Percentiles rank a stretch among this genome's conserved stretches.
Evolutionary conservation across 2,113 vertebrate species (phyloP).

Genomic region (Pleuronectes platessa): DNA sequence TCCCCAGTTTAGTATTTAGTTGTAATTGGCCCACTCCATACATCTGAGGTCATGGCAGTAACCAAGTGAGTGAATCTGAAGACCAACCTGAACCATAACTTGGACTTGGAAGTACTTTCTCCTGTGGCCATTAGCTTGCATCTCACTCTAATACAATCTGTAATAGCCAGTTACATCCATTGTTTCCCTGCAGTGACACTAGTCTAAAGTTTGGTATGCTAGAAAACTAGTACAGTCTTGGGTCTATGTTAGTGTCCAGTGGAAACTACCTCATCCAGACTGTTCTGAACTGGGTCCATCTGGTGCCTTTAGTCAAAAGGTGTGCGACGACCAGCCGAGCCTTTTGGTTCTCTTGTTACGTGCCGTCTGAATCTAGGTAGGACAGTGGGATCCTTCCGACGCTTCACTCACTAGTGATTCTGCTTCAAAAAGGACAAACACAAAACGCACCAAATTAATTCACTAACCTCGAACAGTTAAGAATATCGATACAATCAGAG

Average conservation of each 20-base stretch:
- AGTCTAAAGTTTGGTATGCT: conserved; percentile 4
- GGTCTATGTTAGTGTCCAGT: conserved; percentile 3
- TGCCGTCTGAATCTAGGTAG: conserved; percentile 3
- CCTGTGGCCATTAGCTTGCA: not conserved
- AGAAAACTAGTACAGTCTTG: conserved; percentile 12
- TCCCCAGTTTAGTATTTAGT: conserved; percentile 32
- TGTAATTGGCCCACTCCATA: conserved; percentile 12
- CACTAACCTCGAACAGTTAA: not conserved
- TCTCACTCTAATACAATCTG: not conserved
- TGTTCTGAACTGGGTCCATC: conserved; percentile 3
- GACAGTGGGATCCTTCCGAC: not conserved
- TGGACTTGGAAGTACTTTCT: not conserved
- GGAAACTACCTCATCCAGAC: conserved; percentile 22
- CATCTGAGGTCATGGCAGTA: conserved; percentile 11
- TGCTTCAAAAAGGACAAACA: conserved; percentile 15
- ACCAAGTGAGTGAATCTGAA: conserved; percentile 28
- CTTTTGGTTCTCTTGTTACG: not conserved
- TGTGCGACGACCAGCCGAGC: not conserved
- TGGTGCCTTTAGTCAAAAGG: conserved; percentile 5
- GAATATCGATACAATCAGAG: not conserved
- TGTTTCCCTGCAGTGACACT: not conserved
- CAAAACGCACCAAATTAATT: not conserved
- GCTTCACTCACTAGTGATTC: not conserved
- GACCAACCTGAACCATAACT: conserved; percentile 13
- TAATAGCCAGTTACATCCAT: not conserved